phyloP scores from a whole-genome alignment of 2,888 invertebrate genomes.

The Chesias legatella region DNA sequence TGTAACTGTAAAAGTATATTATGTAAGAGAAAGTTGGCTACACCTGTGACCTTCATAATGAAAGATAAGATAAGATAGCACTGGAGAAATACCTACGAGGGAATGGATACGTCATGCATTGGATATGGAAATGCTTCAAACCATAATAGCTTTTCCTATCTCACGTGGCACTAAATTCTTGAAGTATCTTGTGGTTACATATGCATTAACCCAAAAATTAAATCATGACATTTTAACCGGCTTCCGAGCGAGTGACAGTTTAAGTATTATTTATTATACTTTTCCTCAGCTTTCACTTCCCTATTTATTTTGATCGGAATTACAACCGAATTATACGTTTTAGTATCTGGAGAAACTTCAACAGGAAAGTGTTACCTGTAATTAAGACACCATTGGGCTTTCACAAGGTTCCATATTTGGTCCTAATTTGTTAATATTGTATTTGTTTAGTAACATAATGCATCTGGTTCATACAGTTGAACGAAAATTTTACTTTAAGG shows the following conservation, averaged over 20 bases:
- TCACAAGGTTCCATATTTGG: conserved; percentile 9
- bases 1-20: conserved; percentile 38
- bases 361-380: conserved; percentile 6
- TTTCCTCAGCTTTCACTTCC: conserved; percentile 30
- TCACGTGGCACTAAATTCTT: conserved; percentile 11
- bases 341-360: conserved; percentile 12
- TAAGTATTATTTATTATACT: conserved; percentile 26
- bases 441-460: neutral
- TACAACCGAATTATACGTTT: conserved; percentile 4
- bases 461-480: no score
- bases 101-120: no score
- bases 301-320: conserved; percentile 21
- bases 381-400: conserved; percentile 3
- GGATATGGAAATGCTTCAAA: conserved; percentile 1
- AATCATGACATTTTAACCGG: conserved; percentile 26
- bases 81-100: neutral
- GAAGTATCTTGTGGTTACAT: conserved; percentile 19
- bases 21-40: conserved; percentile 40
- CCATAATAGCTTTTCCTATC: conserved; percentile 5
- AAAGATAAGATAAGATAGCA: conserved; percentile 18
- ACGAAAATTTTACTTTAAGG: no score
- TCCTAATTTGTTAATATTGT: conserved; percentile 7
- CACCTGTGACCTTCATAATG: conserved; percentile 28
- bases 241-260: conserved; percentile 27
- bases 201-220: conserved; percentile 30